Base-by-base conservation (phyloP, 2,797 vertebrate genomes). In the Enteromius thamalakanensis region DNA sequence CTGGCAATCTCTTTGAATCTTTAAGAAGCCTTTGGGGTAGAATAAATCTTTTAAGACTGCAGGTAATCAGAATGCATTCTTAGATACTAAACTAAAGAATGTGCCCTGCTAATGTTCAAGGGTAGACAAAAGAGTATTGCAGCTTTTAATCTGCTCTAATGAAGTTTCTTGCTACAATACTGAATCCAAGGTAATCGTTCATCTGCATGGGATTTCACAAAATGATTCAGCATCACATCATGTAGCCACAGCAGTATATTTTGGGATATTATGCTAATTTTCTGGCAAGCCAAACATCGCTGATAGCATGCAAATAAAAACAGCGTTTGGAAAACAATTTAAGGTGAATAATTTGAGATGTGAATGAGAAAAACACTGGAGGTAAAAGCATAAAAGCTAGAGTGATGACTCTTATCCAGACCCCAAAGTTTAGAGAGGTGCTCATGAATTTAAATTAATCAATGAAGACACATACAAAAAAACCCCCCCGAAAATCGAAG, bases 381-480 rank as follows among this genome's bases (percentile, higher is more conserved):
- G 23, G 67, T 70, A 69, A 72, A 45, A 72, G 23, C 77, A 84
- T 70, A 83, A 75, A 71, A 82, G 78, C 80, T 32, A 64, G 62
- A 84, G 58, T 62, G 51, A 85, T 85, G 68, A 65, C 34, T 80
- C 37, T 84, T 29, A 78, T 58, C 62, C 86, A 87, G 84, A 80
- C 85, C 78, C 42, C 65, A 69, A 76, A 82, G 42, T 65, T 78
- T 74, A 79, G 65, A 55, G 72, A 76, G 74, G 6, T 72, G 45
- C 79, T 86, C 55, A 55, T 89, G 79, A 79, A 87, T 89, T 84
- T 86, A 85, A 89, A 87, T 74, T 34, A 88, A 85, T 89, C 84
- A 89, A 86, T 80, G 79, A 72, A 51, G 84, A 84, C 83, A 64
- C 76, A 45, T 42, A 82, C 53, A 79, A 79, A 83, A 80, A 40